These are phyloP conservation scores for Callipepla californica DNA, from an alignment of 2,113 vertebrate genomes.

Conservation along the genomic window DNA sequence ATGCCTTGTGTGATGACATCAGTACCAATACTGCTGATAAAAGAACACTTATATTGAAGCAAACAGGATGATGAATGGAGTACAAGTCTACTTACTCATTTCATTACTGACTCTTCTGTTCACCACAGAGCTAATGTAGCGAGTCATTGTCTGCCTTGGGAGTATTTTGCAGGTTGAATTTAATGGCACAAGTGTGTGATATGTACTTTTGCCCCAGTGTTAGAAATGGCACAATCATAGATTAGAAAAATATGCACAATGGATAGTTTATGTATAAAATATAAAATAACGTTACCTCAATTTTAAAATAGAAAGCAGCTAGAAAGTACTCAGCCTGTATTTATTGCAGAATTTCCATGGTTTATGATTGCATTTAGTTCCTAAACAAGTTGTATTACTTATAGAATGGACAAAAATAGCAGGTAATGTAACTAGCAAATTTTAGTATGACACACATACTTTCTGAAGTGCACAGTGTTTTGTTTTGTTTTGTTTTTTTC, in stretches of 20 bases:
- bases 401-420: background rate
- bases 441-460: background rate
- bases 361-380: background rate
- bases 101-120: slow-evolving; percentile 91
- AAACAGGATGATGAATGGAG: slow-evolving; percentile 99
- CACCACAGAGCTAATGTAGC: slow-evolving; percentile 96
- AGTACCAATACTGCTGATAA: slow-evolving; percentile 95
- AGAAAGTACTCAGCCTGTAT: background rate
- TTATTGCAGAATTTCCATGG: background rate
- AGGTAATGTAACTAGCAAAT: background rate
- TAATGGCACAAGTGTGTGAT: slow-evolving; percentile 86
- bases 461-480: background rate
- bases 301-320: background rate
- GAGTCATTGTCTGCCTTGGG: slow-evolving; percentile 89
- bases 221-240: slow-evolving; percentile 31
- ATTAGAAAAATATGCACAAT: background rate
- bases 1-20: slow-evolving; percentile 93
- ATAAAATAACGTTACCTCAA: background rate
- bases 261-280: background rate
- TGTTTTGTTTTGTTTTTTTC: background rate
- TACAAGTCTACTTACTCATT: slow-evolving; percentile 93
- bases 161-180: slow-evolving; percentile 90
- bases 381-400: background rate
- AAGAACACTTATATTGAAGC: slow-evolving; percentile 97
- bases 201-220: slow-evolving; percentile 80